Base-by-base conservation (phyloP, 2,888 invertebrate genomes). In the Melanostoma scalare region DNA sequence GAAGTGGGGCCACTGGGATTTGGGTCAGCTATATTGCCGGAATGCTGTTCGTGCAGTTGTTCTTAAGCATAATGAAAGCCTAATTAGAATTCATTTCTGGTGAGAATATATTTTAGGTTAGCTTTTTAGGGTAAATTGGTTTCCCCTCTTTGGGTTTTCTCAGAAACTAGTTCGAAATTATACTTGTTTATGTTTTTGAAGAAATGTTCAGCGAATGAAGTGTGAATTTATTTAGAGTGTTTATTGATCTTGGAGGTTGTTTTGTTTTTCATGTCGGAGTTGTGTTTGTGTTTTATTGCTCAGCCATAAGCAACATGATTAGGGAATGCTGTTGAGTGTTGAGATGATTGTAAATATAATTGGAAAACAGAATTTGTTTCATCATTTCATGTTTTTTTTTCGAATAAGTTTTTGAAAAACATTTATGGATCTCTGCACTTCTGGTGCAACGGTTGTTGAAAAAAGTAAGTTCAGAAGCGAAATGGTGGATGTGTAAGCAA, bases 1-100 rank as follows among this genome's bases (percentile, higher is more conserved):
- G 36, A 63, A 50, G 50, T 31, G 48, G 60, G 53, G 53, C 68
- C 40, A 40, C 1, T 30, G 44, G 52, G 52, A 80, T 75, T 44
- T 75, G 75, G 80, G 80, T 75, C 79, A 80, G 50, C 10, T 4
- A 40, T 61, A 56, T 58, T 38, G 36, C 30, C 38, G 46, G 63
- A 80, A 68, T 65, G 73, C 0, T 65, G 63, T 52, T 69, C 35
- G 3, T n/a, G 38, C 9, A n/a, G 78, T 42, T 67, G 40, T n/a
- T 48, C 9, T 55, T 46, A 46, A 46, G 8, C 8, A 6, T 0
- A 8, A 50, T 61, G 53, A 63, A 56, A 67, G 38, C 35, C 9
- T 30, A 46, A 55, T 55, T 46, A 61, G 36, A 50, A 36, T 30
- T 48, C 20, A 5, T 63, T 55, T 63, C 63, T 44, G 36, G 46